Evolutionary conservation across 2,797 vertebrate species (phyloP).

Genomic region (Tangara arthus): DNA sequence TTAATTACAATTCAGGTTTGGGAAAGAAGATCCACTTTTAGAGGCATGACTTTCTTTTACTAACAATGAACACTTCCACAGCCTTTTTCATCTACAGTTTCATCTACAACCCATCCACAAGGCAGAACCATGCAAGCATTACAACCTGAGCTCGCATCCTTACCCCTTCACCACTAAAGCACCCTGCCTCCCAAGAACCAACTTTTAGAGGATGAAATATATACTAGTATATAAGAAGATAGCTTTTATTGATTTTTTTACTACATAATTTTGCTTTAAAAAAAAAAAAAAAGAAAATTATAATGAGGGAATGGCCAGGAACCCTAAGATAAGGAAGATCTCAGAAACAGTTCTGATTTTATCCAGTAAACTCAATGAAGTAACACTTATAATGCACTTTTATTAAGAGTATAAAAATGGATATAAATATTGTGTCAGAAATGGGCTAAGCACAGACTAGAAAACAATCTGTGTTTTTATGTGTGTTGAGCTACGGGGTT

Average conservation of each 20-base stretch:
- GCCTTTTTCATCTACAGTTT: not conserved
- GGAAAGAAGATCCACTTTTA: not conserved
- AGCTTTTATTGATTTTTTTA: not conserved
- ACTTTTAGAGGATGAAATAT: not conserved
- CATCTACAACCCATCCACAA: not conserved
- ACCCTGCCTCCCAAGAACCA: not conserved
- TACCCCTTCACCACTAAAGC: not conserved
- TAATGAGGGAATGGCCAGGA: not conserved
- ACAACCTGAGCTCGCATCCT: not conserved
- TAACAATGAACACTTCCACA: not conserved
- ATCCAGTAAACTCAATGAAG: not conserved
- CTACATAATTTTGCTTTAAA: not conserved
- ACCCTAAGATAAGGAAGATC: not conserved
- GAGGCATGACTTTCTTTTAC: not conserved
- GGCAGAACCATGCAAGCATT: accelerated
- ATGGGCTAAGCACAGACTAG: not conserved
- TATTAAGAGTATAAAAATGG: not conserved
- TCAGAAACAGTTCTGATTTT: not conserved
- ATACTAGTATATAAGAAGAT: not conserved
- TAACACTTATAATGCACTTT: not conserved
- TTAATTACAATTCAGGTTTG: not conserved
- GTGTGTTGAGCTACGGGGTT: not conserved
- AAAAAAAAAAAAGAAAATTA: not conserved
- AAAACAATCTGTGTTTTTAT: not conserved
- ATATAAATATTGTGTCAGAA: not conserved